Evolutionary conservation across 2,888 invertebrate species (phyloP).

Genomic region (Vanessa cardui): DNA sequence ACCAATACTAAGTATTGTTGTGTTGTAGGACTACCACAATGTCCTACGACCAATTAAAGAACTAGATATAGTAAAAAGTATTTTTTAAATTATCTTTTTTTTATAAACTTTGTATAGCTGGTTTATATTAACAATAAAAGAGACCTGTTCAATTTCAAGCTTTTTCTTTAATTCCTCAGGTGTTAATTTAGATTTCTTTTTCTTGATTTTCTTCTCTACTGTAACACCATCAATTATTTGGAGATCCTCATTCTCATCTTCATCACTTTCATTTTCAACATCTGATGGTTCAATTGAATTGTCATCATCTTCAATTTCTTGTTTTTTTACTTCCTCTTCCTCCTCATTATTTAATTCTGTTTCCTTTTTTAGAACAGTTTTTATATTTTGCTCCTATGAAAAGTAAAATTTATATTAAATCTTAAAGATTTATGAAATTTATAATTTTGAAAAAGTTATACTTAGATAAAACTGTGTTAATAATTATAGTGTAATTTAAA

Average conservation of each 20-base stretch:
- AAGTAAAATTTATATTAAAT: no score
- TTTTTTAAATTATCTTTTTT: no score
- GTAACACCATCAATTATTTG: slow-evolving; percentile 73
- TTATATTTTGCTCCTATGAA: slow-evolving; percentile 12
- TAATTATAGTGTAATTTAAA: no score
- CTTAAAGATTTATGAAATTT: no score
- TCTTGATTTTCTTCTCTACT: slow-evolving; percentile 67
- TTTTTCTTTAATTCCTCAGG: slow-evolving; percentile 76
- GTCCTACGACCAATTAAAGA: no score
- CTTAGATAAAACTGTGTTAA: no score
- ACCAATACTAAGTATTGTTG: no score
- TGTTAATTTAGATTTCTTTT: slow-evolving; percentile 68
- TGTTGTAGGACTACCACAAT: no score
- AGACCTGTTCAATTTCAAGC: slow-evolving; percentile 70
- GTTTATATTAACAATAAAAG: slow-evolving; percentile 15
- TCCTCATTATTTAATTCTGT: slow-evolving; percentile 48
- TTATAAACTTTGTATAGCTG: no score
- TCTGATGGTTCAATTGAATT: slow-evolving; percentile 14
- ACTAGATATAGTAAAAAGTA: no score
- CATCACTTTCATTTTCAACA: slow-evolving; percentile 37
- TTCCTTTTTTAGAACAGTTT: slow-evolving; percentile 44
- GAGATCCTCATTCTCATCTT: slow-evolving; percentile 47
- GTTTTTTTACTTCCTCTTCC: slow-evolving; percentile 51
- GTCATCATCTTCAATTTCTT: slow-evolving; percentile 44
- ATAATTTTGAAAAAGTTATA: no score